Evolutionary conservation across 2,797 vertebrate species (phyloP).

Genomic region (Hydrophis major): DNA sequence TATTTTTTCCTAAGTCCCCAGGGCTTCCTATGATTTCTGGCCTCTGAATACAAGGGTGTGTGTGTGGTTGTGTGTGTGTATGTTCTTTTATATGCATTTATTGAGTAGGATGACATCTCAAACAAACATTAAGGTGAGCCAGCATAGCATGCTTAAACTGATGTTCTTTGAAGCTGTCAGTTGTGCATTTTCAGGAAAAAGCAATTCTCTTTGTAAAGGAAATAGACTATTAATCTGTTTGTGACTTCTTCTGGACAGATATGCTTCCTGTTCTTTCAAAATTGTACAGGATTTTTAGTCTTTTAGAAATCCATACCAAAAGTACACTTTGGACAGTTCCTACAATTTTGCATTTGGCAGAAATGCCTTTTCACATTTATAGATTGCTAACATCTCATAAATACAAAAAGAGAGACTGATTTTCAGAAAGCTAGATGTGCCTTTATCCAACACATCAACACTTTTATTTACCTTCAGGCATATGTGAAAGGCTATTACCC

Average conservation of each 20-base stretch:
- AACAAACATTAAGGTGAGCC: neutral
- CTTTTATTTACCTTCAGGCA: neutral
- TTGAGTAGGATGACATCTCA: neutral
- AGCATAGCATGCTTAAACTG: neutral
- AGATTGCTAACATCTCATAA: neutral
- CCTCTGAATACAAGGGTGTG: neutral
- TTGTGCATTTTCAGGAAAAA: neutral
- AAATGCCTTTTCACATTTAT: neutral
- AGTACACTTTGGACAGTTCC: neutral
- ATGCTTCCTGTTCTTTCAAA: neutral
- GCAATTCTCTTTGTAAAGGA: neutral
- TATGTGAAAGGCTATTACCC: neutral
- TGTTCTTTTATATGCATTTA: neutral
- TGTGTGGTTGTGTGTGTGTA: too few relatives aligned
- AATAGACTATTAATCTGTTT: neutral
- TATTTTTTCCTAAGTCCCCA: neutral
- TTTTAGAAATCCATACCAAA: neutral
- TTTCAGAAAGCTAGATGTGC: neutral
- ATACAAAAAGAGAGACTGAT: neutral
- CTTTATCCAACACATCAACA: neutral
- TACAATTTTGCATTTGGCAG: neutral
- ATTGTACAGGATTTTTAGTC: neutral
- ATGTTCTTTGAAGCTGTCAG: neutral
- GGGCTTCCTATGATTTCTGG: neutral
- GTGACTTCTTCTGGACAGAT: neutral